Evolutionary conservation across 2,113 vertebrate species (phyloP).

Genomic region (Alligator sinensis): DNA sequence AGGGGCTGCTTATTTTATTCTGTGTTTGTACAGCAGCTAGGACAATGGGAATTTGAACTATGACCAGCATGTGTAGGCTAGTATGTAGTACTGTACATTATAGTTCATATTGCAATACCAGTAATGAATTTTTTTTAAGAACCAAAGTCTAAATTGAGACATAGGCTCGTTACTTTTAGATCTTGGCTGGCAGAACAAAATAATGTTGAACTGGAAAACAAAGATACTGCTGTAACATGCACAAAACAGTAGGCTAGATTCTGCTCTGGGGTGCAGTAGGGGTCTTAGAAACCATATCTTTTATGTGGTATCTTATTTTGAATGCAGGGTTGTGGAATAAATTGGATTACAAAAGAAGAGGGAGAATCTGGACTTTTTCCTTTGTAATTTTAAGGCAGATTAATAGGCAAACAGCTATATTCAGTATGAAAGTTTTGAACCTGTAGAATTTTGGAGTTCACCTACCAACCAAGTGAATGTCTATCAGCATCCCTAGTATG

Average conservation of each 20-base stretch:
- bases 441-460: neutral
- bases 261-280: neutral
- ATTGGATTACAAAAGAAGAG: fast-evolving
- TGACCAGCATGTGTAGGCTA: too few species aligned
- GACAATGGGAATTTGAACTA: too few species aligned
- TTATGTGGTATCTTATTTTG: neutral
- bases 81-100: too few species aligned
- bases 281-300: slow-evolving; percentile 17
- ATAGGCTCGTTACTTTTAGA: neutral
- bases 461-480: neutral
- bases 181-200: neutral
- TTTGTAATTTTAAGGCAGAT: neutral
- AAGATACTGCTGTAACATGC: slow-evolving; percentile 59
- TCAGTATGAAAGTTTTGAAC: slow-evolving; percentile 3
- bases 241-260: slow-evolving; percentile 61
- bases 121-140: neutral
- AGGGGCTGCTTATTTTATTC: too few species aligned
- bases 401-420: neutral
- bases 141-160: slow-evolving; percentile 45
- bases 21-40: too few species aligned
- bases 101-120: too few species aligned
- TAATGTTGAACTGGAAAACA: slow-evolving; percentile 72
- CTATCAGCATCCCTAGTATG: neutral
- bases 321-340: neutral
- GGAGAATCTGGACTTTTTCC: neutral